A percentile compares a stretch with the other conserved stretches of the same genome.
Evolutionary conservation across 2,888 invertebrate genomes (phyloP).

Genomic region (Drosophila sordidula): DNA sequence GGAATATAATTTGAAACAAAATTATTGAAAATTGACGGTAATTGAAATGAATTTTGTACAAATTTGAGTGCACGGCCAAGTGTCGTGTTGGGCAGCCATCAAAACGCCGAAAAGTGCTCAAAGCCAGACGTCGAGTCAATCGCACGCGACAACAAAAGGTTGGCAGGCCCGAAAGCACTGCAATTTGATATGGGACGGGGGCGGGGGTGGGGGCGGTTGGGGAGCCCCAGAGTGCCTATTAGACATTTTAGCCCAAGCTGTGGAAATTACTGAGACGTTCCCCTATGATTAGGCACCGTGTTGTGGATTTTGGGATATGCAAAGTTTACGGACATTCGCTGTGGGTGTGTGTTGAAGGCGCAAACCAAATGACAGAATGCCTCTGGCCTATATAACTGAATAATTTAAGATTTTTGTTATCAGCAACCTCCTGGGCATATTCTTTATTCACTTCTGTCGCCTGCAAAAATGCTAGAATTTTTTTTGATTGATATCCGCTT

Average conservation of each 20-base stretch:
- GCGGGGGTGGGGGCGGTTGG: background rate
- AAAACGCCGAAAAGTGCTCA: conserved; percentile 67
- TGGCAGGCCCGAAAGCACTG: conserved; percentile 20
- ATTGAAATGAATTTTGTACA: conserved; percentile 81
- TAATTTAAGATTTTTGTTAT: too few species aligned
- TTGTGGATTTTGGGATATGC: conserved; percentile 49
- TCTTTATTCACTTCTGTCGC: too few species aligned
- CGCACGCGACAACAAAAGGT: conserved; percentile 61
- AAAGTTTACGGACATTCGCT: conserved; percentile 3
- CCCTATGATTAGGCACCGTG: conserved; percentile 59
- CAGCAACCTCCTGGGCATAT: too few species aligned
- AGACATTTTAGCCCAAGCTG: conserved; percentile 67
- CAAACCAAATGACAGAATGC: background rate
- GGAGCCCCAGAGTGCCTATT: conserved; percentile 48
- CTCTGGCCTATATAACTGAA: too few species aligned
- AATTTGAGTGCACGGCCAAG: conserved; percentile 71
- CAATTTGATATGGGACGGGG: conserved; percentile 44
- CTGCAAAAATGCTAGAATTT: too few species aligned
- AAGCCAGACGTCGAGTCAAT: conserved; percentile 35
- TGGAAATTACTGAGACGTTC: conserved; percentile 62
- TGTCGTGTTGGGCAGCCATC: conserved; percentile 72
- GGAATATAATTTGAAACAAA: conserved; percentile 74
- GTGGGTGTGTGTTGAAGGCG: background rate
- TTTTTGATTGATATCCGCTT: too few species aligned
- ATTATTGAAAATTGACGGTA: conserved; percentile 81